A percentile compares a stretch with the other conserved stretches of the same genome.
Conservation (phyloP, 2,113 vertebrate genomes). For the western clawed frog (Xenopus tropicalis) region DNA sequence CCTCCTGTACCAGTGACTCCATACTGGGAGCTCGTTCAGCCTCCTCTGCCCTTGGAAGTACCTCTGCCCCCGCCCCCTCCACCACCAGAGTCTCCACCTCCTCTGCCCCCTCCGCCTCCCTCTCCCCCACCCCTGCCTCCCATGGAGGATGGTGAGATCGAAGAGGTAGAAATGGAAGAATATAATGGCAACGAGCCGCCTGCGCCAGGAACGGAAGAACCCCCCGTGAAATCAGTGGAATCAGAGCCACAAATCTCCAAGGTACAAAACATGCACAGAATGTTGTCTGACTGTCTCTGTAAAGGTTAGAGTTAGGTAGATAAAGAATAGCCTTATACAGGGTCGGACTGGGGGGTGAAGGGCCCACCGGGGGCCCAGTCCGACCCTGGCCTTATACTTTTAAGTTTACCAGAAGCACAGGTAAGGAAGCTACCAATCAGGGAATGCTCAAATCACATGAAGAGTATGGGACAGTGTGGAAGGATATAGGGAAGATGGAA, state of each 20-base stretch:
- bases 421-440: background rate
- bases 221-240: constrained; percentile 65
- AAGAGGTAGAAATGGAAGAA: constrained; percentile 97
- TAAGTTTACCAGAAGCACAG: background rate
- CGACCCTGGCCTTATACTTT: background rate
- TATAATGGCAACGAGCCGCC: constrained; percentile 83
- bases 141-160: constrained; percentile 84
- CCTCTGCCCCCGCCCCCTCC: constrained; percentile 80
- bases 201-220: constrained; percentile 88
- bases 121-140: constrained; percentile 76
- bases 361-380: too few species aligned
- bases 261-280: constrained; percentile 48
- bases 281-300: background rate
- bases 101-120: constrained; percentile 77
- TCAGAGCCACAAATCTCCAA: constrained; percentile 54
- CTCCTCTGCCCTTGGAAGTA: constrained; percentile 67
- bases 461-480: too few species aligned
- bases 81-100: constrained; percentile 71
- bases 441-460: background rate
- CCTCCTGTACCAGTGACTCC: constrained; percentile 65
- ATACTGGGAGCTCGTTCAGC: constrained; percentile 77
- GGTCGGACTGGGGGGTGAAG: too few species aligned
- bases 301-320: background rate
- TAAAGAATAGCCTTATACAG: too few species aligned
- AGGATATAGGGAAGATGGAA: too few species aligned